Evolutionary conservation across 2,113 vertebrate species (phyloP).

Genomic region (Pimephales promelas): DNA sequence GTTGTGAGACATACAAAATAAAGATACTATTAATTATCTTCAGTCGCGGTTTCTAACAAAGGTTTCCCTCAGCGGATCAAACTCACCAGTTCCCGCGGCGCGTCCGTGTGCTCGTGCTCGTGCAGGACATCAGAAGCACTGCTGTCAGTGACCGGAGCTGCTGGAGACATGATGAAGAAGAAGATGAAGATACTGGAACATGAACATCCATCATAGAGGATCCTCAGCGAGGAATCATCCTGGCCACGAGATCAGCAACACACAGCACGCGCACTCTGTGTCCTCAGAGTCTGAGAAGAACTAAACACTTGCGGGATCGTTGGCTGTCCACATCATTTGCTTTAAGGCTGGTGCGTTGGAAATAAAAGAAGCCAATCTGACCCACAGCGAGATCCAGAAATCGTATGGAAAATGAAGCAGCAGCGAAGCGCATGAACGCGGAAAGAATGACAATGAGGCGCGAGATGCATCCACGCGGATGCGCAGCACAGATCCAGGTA

Average conservation of each 20-base stretch:
- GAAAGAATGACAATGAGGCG: slow-evolving; percentile 8
- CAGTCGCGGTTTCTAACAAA: not conserved
- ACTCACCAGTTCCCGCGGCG: slow-evolving; percentile 31
- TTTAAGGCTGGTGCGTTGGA: not conserved
- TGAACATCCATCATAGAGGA: not conserved
- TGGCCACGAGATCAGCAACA: not conserved
- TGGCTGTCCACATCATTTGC: not conserved
- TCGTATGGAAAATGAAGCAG: not conserved
- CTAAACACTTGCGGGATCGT: not conserved
- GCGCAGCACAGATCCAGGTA: slow-evolving; percentile 5
- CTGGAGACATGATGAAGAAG: slow-evolving; percentile 34
- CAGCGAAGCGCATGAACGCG: not conserved
- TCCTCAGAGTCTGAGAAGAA: not conserved
- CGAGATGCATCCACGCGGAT: not conserved
- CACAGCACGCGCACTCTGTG: not conserved
- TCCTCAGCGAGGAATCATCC: slow-evolving; percentile 26
- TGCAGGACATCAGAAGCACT: not conserved
- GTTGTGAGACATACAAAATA: not conserved
- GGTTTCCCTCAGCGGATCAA: not conserved
- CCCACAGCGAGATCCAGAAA: not conserved
- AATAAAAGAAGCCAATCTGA: not conserved
- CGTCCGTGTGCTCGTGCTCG: slow-evolving; percentile 28
- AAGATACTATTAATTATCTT: not conserved
- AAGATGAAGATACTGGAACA: not conserved
- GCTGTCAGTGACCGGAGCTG: slow-evolving; percentile 23